Conservation (phyloP, 1,140 invertebrate genomes). For the Acromyrmex charruanus region DNA sequence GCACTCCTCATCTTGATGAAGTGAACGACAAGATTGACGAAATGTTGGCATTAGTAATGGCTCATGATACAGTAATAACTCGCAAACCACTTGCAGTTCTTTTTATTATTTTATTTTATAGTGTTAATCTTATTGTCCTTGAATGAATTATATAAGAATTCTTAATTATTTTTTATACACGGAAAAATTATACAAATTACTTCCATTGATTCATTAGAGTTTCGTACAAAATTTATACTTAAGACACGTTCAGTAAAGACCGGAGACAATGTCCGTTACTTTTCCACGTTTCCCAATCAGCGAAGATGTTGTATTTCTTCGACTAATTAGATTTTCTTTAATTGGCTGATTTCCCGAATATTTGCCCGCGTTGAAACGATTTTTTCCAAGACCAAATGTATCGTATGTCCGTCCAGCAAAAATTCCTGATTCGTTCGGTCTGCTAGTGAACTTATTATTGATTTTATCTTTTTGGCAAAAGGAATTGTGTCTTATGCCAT, state of each 20-base stretch:
- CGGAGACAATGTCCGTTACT: slow-evolving; percentile 84
- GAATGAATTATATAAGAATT: slow-evolving; percentile 26
- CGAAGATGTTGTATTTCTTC: slow-evolving; percentile 76
- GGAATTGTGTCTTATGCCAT: slow-evolving; percentile 63
- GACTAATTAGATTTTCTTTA: slow-evolving; percentile 73
- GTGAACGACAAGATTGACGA: too few relatives aligned
- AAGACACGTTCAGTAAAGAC: slow-evolving; percentile 78
- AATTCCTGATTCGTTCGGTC: slow-evolving; percentile 77
- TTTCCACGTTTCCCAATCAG: slow-evolving; percentile 79
- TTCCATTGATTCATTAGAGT: neutral
- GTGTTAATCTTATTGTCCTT: neutral
- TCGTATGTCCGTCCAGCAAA: slow-evolving; percentile 82
- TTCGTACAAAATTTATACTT: neutral
- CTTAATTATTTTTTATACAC: neutral
- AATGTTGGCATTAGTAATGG: too few relatives aligned
- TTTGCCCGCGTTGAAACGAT: slow-evolving; percentile 84
- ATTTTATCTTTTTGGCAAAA: slow-evolving; percentile 71
- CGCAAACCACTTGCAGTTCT: neutral
- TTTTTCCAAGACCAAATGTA: slow-evolving; percentile 83
- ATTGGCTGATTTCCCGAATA: slow-evolving; percentile 81
- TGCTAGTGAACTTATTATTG: slow-evolving; percentile 64
- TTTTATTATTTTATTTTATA: neutral
- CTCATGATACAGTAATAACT: too few relatives aligned
- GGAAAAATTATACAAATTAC: neutral
- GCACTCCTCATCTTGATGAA: too few relatives aligned